Evolutionary conservation across 2,797 vertebrate species (phyloP).

Genomic region (Pseudochirops corinnae): DNA sequence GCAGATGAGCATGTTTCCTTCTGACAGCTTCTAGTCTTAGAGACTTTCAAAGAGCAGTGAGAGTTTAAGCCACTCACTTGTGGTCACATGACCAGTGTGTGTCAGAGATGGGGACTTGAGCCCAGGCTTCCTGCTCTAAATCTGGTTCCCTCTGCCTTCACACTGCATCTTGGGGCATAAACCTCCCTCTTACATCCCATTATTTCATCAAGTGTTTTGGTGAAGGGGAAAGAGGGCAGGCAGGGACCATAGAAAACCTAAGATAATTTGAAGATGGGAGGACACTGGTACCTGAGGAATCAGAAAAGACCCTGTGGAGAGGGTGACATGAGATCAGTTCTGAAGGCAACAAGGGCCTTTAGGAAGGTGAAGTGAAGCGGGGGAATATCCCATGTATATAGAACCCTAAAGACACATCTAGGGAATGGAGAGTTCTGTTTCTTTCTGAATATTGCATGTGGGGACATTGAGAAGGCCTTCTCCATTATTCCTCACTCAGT

Average conservation of each 20-base stretch:
- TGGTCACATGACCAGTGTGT: not conserved
- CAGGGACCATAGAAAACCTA: not conserved
- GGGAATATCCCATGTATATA: not conserved
- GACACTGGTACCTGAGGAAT: not conserved
- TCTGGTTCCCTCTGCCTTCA: not conserved
- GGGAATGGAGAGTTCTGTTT: not conserved
- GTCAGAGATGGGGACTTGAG: not conserved
- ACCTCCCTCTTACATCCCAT: not conserved
- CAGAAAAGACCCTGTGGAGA: not conserved
- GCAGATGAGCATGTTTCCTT: not conserved
- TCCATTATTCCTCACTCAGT: not conserved
- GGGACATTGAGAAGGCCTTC: not conserved
- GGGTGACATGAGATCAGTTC: not conserved
- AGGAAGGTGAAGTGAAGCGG: not conserved
- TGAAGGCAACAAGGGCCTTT: not conserved
- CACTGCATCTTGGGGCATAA: not conserved
- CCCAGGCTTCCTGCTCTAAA: not conserved
- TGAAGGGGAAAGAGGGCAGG: not conserved
- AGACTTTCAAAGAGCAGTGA: not conserved
- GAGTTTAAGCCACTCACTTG: not conserved
- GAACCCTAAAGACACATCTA: not conserved
- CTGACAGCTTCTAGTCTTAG: not conserved
- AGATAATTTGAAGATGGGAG: not conserved
- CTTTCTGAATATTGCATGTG: not conserved
- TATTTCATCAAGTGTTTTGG: not conserved